Percentiles rank a stretch among this genome's conserved stretches.
phyloP scores from a whole-genome alignment of 2,797 vertebrate species.

The Balearica regulorum region DNA sequence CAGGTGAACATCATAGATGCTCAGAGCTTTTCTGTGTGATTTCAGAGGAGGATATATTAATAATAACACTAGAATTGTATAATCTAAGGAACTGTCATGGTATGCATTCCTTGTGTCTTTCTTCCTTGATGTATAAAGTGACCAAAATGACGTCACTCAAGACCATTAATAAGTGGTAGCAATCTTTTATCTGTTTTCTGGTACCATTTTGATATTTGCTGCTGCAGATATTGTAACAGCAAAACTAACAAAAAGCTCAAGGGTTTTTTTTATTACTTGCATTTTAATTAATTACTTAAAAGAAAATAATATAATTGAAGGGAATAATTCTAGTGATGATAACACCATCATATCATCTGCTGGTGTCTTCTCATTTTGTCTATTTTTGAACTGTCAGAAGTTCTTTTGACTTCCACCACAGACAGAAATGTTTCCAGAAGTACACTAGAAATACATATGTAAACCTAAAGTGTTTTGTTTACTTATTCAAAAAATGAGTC shows the following conservation, averaged over 20 bases:
- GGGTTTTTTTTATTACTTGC: not conserved
- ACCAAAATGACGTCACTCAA: not conserved
- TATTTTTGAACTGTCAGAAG: not conserved
- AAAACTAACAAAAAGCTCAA: not conserved
- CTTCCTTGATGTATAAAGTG: not conserved
- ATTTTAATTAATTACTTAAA: not conserved
- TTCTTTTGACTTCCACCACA: not conserved
- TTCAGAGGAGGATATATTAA: not conserved
- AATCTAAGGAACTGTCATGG: not conserved
- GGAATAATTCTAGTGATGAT: not conserved
- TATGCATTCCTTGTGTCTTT: not conserved
- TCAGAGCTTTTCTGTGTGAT: not conserved
- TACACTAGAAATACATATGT: not conserved
- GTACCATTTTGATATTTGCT: not conserved
- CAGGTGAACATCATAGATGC: not conserved
- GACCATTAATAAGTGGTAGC: not conserved
- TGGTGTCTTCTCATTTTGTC: not conserved
- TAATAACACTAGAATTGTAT: not conserved
- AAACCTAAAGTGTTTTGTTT: not conserved
- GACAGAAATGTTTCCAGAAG: not conserved
- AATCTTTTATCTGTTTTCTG: not conserved
- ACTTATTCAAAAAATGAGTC: not conserved
- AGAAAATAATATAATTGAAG: not conserved
- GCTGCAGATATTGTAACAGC: not conserved
- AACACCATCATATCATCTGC: not conserved